These are phyloP conservation scores for Elachura formosa DNA, from an alignment of 2,113 vertebrate genomes.

Conservation along the genomic window DNA sequence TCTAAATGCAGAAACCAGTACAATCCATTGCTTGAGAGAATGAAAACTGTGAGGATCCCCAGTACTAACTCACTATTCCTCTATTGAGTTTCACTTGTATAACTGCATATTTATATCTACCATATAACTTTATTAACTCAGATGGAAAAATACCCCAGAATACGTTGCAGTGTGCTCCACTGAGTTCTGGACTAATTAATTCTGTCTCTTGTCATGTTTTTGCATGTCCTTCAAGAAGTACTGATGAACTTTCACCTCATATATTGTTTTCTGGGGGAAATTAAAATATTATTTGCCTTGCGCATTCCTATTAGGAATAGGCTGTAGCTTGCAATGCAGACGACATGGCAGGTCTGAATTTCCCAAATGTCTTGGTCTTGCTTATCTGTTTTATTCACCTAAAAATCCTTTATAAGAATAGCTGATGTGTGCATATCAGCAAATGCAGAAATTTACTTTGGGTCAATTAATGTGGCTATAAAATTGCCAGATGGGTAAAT, in stretches of 20 bases:
- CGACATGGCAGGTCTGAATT: neutral
- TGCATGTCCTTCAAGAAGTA: neutral
- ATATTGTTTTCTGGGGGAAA: neutral
- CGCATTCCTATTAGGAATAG: neutral
- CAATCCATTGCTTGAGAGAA: rapidly evolving
- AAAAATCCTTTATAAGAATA: neutral
- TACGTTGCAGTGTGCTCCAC: neutral
- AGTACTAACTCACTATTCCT: neutral
- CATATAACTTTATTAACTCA: neutral
- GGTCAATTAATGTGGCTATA: neutral
- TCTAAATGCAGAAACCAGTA: neutral
- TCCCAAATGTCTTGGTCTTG: neutral
- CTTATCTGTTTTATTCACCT: neutral
- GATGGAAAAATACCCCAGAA: neutral
- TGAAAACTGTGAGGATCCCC: neutral
- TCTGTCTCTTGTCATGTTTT: neutral
- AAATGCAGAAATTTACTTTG: neutral
- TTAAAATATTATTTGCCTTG: neutral
- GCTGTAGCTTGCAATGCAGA: neutral
- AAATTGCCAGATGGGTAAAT: slow-evolving; percentile 2
- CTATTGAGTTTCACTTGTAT: neutral
- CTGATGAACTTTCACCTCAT: neutral
- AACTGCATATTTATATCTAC: neutral
- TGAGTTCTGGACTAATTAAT: neutral
- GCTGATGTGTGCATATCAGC: neutral